phyloP scores from a whole-genome alignment of 2,113 vertebrate genomes.

The Steatornis caripensis region DNA sequence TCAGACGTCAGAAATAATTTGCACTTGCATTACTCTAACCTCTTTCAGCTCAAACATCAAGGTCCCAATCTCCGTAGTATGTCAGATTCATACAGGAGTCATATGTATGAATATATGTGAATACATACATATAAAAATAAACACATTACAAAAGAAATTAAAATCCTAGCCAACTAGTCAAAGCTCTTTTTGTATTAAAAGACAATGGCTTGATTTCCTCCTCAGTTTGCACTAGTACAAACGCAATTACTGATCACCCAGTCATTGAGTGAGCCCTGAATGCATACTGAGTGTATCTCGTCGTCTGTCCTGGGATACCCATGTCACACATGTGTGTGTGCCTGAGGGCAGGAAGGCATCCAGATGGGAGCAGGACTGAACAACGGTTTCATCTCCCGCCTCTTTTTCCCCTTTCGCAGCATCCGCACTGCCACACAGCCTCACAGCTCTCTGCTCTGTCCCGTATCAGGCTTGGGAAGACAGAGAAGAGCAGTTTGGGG shows the following conservation, averaged over 20 bases:
- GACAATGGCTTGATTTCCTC: neutral
- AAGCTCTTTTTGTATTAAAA: neutral
- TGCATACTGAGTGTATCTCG: neutral
- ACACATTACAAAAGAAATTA: neutral
- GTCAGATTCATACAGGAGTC: neutral
- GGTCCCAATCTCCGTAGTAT: neutral
- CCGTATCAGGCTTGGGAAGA: neutral
- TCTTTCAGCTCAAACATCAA: neutral
- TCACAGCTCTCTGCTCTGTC: neutral
- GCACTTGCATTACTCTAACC: neutral
- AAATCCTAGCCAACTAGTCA: neutral
- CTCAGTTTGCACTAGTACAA: neutral
- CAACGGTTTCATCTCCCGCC: neutral
- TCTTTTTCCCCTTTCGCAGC: neutral
- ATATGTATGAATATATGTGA: neutral
- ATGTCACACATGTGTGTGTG: fast-evolving
- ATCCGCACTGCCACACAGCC: neutral
- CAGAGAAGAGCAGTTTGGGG: neutral
- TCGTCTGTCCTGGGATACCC: neutral
- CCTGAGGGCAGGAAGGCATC: neutral
- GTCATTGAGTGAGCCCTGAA: neutral
- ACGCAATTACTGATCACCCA: neutral
- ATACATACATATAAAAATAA: neutral
- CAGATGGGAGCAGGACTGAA: neutral
- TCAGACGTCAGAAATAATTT: neutral